A percentile compares a stretch with the other conserved stretches of the same genome.
Conservation (phyloP, 2,113 vertebrate genomes). For the Coptodon rendalli region DNA sequence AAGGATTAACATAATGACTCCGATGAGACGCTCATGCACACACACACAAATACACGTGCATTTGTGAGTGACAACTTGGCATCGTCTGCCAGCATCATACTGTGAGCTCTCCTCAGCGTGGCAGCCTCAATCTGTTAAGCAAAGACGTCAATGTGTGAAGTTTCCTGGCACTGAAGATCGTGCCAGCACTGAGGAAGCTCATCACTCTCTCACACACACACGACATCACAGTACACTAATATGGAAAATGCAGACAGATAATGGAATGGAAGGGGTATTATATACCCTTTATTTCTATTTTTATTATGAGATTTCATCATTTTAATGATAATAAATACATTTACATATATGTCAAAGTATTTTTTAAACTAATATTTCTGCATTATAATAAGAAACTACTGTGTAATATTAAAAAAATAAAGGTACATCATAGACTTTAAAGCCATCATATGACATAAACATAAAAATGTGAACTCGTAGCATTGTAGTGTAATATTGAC, state of each 20-base stretch:
- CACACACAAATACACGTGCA: not conserved
- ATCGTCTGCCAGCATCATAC: not conserved
- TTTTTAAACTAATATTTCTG: not conserved
- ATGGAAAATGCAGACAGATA: not conserved
- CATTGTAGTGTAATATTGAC: not conserved
- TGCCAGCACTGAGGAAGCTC: not conserved
- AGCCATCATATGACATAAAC: not conserved
- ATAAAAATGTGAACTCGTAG: not conserved
- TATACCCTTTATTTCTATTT: not conserved
- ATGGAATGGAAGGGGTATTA: not conserved
- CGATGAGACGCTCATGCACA: not conserved
- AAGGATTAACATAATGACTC: not conserved
- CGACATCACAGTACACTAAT: not conserved
- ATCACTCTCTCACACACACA: not conserved
- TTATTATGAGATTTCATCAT: not conserved
- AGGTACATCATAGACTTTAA: not conserved
- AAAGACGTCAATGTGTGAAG: conserved; percentile 56
- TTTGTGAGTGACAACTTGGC: conserved; percentile 23
- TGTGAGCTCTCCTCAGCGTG: not conserved
- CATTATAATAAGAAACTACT: not conserved
- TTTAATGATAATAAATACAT: not conserved
- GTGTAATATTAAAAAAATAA: not conserved
- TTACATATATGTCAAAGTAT: not conserved
- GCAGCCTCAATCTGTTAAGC: conserved; percentile 44
- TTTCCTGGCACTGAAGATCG: conserved; percentile 21